Conservation (phyloP, 2,113 vertebrate genomes). For the Electrona antarctica region DNA sequence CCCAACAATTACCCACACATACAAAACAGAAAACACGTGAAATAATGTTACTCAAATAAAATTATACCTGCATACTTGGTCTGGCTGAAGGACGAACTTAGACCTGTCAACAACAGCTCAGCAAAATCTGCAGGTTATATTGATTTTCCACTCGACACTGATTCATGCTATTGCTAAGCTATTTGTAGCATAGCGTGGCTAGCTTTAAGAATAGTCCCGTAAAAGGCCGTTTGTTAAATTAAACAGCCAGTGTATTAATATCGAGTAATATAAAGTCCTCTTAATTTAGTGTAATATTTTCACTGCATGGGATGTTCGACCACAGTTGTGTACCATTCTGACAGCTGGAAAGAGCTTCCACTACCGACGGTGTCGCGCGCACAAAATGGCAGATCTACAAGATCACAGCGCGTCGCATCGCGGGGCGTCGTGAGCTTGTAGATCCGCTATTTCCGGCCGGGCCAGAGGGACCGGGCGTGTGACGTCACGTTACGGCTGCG, state of each 20-base stretch:
- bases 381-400: too few relatives aligned
- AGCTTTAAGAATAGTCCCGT: not conserved
- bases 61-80: constrained; percentile 31
- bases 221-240: not conserved
- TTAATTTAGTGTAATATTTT: constrained; percentile 9
- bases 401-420: too few relatives aligned
- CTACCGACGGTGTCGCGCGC: too few relatives aligned
- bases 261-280: not conserved
- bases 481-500: too few relatives aligned
- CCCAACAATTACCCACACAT: not conserved
- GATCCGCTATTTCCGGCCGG: too few relatives aligned
- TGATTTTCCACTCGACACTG: not conserved
- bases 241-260: not conserved
- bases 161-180: not conserved
- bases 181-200: too few relatives aligned
- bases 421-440: too few relatives aligned
- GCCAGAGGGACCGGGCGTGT: too few relatives aligned
- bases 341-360: too few relatives aligned
- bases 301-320: not conserved
- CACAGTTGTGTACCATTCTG: too few relatives aligned
- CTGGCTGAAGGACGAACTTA: constrained; percentile 43
- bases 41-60: not conserved
- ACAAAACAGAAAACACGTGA: not conserved
- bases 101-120: constrained; percentile 21
- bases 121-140: not conserved